Evolutionary conservation across 2,888 invertebrate genomes (phyloP), one percentile per base, ranked within the genome.

Genomic region (Embidobia sp.): DNA sequence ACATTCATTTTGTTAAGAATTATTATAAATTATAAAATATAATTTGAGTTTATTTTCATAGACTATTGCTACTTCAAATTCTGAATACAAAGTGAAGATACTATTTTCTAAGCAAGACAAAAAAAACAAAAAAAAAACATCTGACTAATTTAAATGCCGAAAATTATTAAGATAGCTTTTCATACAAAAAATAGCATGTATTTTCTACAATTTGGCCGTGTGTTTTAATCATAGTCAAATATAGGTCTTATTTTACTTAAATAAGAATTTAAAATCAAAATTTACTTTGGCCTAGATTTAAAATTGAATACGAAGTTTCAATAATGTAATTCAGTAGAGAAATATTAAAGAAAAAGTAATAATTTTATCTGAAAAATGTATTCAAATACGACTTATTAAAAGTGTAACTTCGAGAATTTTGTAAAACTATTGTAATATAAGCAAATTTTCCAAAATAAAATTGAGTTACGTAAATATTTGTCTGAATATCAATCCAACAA

Each of bases 221-320:
- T 31, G 10, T 10, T 31, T 31, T n/a, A 31, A n/a, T 31, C 31
- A 31, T 7, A 8, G 3, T 29, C 8, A 10, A 19, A 18, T 40
- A 15, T 18, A n/a, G n/a, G 18, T 40, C 13, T 2, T 10, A 3
- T 4, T 13, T 15, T 3, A 5, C 6, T 35, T 10, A 44, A 44
- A 16, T 22, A 22, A 44, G 11, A 44, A 44, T 11, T 44, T 19
- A 10, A 22, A 44, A 19, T 22, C 22, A 19, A 44, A 44, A 11
- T 44, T 16, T 5, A 22, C 1, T 7, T 19, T 44, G 42, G 19
- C 22, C 42, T 44, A 44, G 11, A 22, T 44, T 4, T 19, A 2
- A 11, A 44, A 44, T 22, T 18, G 18, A 18, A 40, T 40, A 18
- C 18, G 18, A 18, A 18, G 7, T 40, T 40, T 11, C 10, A 2